These are phyloP conservation scores for Mustela nigripes DNA, from an alignment of 2,113 vertebrate genomes.

Conservation along the genomic window DNA sequence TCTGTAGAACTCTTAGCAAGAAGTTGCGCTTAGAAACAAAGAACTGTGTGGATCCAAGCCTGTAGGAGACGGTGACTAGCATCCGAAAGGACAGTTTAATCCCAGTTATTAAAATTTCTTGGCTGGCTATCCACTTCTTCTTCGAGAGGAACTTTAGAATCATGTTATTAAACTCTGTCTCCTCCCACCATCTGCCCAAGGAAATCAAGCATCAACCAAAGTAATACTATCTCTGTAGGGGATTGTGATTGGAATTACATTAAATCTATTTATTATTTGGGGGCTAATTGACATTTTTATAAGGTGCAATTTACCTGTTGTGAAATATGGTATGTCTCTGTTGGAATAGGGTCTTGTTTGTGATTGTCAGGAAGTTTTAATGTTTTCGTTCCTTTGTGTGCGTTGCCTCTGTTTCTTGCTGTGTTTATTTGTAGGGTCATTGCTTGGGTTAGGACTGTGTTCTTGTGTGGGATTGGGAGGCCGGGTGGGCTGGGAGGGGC, in stretches of 20 bases:
- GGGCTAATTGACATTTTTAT: constrained; percentile 13
- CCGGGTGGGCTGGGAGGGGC: neutral
- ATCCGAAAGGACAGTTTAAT: neutral
- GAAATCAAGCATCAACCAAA: neutral
- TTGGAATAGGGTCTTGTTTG: neutral
- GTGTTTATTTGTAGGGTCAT: neutral
- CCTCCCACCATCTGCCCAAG: neutral
- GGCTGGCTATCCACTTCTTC: neutral
- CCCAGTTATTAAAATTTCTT: neutral
- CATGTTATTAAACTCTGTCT: neutral
- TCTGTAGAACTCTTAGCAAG: neutral
- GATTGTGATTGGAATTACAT: neutral
- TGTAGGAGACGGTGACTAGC: neutral
- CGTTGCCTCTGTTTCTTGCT: neutral
- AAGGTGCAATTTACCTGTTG: neutral
- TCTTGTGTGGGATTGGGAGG: neutral
- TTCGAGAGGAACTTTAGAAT: constrained; percentile 12
- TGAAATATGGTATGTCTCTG: neutral
- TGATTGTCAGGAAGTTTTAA: neutral
- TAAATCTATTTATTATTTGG: neutral
- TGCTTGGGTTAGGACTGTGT: neutral
- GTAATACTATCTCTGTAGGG: neutral
- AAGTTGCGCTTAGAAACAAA: neutral
- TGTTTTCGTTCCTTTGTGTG: neutral
- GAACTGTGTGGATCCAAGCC: neutral